Conservation (phyloP, 2,888 invertebrate species). For the Calephelis perditalis region DNA sequence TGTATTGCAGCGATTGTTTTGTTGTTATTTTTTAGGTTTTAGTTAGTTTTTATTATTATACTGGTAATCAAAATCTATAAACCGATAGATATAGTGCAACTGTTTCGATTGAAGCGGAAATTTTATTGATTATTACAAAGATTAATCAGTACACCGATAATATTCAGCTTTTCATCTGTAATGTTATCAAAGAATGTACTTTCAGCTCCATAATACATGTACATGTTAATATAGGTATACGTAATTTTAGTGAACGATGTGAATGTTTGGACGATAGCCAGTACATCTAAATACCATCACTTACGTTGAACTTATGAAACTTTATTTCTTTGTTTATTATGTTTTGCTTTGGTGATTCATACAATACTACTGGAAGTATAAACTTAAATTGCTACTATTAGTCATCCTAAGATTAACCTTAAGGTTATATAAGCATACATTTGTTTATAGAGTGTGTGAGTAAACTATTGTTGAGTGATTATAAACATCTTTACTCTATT, state of each 20-base stretch:
- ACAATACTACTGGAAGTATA: slow-evolving; percentile 25
- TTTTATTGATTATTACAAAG: slow-evolving; percentile 8
- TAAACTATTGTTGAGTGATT: slow-evolving; percentile 26
- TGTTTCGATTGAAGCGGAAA: slow-evolving; percentile 7
- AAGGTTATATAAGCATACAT: slow-evolving; percentile 31
- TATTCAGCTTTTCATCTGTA: slow-evolving; percentile 24
- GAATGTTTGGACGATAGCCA: slow-evolving; percentile 33
- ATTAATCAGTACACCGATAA: not conserved
- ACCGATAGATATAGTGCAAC: not conserved
- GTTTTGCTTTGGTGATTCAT: slow-evolving; percentile 33
- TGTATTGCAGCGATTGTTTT: slow-evolving; percentile 14
- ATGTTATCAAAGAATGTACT: slow-evolving; percentile 28
- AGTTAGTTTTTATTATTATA: not conserved
- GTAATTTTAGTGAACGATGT: slow-evolving; percentile 18
- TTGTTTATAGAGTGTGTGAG: slow-evolving; percentile 23
- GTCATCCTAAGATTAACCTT: slow-evolving; percentile 27
- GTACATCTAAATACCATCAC: slow-evolving; percentile 22
- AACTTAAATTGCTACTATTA: slow-evolving; percentile 28
- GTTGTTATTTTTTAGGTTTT: slow-evolving; percentile 9
- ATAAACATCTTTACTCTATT: slow-evolving; percentile 27
- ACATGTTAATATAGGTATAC: slow-evolving; percentile 2
- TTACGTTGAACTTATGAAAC: slow-evolving; percentile 14
- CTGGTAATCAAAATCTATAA: not conserved
- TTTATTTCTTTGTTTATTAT: slow-evolving; percentile 35
- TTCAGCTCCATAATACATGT: slow-evolving; percentile 16